Base-by-base conservation (phyloP, 2,797 vertebrate genomes). In the Macropodus opercularis region DNA sequence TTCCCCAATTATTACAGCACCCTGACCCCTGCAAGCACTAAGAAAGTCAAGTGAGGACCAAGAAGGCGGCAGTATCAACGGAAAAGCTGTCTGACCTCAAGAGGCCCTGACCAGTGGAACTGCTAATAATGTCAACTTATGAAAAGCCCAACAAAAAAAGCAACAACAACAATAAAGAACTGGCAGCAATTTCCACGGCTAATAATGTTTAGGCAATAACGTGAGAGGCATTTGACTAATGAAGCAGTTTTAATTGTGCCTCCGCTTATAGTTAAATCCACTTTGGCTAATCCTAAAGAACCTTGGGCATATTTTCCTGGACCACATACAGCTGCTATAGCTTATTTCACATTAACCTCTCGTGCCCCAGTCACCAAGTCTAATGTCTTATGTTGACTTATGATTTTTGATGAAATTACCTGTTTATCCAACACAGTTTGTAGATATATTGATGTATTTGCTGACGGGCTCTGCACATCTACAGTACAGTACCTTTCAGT, bases 231-330 rank as follows among this genome's bases (percentile, higher is more conserved):
- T 79, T 83, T 78, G 74, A 80, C 68, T 84, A 86, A 85, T 89
- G 77, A 88, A 84, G 79, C 77, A 34, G 48, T 79, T 90, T 85
- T 87, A 88, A 89, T 89, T 85, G 81, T 41, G 6, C 54, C 27
- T 80, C 69, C 32, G 56, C 47, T 82, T 80, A 77, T 85, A 88
- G 77, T 80, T 83, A 87, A 91, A 90, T 87, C 87, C 77, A 84
- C 81, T 87, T 81, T 78, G 66, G 58, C 75, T 90, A 87, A 91
- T 92, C 84, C 81, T 72, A 62, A 77, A 83, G 74, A 89, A 83
- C 79, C 74, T 58, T 72, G 73, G 56, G 51, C 44, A 75, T 77
- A 86, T 89, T 90, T 90, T 79, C 88, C 84, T 41, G 43, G 80
- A 83, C 58, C 41, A 42, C 67, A 78, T 26, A 9, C 55, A 64